A percentile compares a stretch with the other conserved stretches of the same genome.
phyloP scores from a whole-genome alignment of 2,797 vertebrate genomes.

The Lepus oiostolus region DNA sequence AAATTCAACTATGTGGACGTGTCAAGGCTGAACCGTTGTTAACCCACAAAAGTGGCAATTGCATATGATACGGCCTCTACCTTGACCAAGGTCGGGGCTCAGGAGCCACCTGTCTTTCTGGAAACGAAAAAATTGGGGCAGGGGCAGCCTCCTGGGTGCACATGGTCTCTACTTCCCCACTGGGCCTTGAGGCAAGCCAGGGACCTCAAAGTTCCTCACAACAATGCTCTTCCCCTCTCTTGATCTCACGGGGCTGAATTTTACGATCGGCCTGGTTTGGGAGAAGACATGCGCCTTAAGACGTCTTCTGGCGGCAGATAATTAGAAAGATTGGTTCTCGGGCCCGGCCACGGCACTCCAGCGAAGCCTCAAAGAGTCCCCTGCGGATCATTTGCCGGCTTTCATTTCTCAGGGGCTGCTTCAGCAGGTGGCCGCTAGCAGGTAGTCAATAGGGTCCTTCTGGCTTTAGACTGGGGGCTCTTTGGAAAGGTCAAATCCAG shows the following conservation, averaged over 20 bases:
- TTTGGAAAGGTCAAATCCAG: conserved; percentile 91
- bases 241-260: conserved; percentile 88
- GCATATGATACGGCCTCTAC: not conserved
- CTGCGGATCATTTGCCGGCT: conserved; percentile 92
- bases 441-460: conserved; percentile 96
- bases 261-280: conserved; percentile 88
- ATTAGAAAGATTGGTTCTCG: conserved; percentile 97
- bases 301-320: conserved; percentile 93
- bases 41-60: not conserved
- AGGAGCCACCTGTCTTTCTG: not conserved
- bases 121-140: not conserved
- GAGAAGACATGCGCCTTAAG: conserved; percentile 86
- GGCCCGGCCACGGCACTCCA: conserved; percentile 89
- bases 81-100: not conserved
- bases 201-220: not conserved
- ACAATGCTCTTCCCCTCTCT: conserved; percentile 58
- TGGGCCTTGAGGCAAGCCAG: not conserved
- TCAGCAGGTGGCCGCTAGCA: conserved; percentile 96
- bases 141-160: fast-evolving
- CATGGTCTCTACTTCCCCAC: not conserved
- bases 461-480: conserved; percentile 89
- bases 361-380: conserved; percentile 91
- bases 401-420: conserved; percentile 92
- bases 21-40: not conserved
- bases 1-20: not conserved